Conservation (phyloP, 2,888 invertebrate genomes). For the Drosophila emarginata region DNA sequence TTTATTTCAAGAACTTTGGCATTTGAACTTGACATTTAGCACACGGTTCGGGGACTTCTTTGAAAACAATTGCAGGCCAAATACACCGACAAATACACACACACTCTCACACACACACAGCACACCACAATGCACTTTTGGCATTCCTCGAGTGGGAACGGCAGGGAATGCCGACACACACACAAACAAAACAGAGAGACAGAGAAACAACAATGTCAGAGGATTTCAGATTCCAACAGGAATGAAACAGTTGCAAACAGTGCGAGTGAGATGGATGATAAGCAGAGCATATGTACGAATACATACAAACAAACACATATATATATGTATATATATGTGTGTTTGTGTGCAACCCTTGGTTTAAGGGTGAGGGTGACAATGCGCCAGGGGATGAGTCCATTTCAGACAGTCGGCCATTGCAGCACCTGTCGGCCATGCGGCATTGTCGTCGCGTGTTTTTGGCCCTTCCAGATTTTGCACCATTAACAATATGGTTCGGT, state of each 20-base stretch:
- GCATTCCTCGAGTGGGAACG: slow-evolving; percentile 64
- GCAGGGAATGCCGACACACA: slow-evolving; percentile 59
- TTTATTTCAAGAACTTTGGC: slow-evolving; percentile 77
- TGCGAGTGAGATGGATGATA: slow-evolving; percentile 30
- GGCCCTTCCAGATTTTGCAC: slow-evolving; percentile 70
- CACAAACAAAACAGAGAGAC: slow-evolving; percentile 36
- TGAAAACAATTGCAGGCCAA: slow-evolving; percentile 73
- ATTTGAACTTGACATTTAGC: slow-evolving; percentile 79
- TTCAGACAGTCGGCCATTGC: slow-evolving; percentile 71
- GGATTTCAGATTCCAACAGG: slow-evolving; percentile 45
- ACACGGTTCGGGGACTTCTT: slow-evolving; percentile 73
- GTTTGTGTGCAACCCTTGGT: slow-evolving; percentile 48
- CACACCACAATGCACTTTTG: slow-evolving; percentile 64
- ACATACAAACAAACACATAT: no score
- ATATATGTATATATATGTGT: slow-evolving; percentile 32
- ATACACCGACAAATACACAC: slow-evolving; percentile 20
- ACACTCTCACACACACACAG: slow-evolving; percentile 29
- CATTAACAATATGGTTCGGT: slow-evolving; percentile 73
- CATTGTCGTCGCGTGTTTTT: slow-evolving; percentile 39
- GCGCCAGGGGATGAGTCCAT: slow-evolving; percentile 17
- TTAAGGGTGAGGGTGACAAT: slow-evolving; percentile 22
- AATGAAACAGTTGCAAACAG: slow-evolving; percentile 66
- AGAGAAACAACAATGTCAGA: slow-evolving; percentile 45
- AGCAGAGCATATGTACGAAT: slow-evolving; percentile 16
- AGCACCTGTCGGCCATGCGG: slow-evolving; percentile 75